Evolutionary conservation across 2,797 vertebrate genomes (phyloP), one percentile per base, ranked within the genome.

Genomic region (Rhyacichthys aspro): DNA sequence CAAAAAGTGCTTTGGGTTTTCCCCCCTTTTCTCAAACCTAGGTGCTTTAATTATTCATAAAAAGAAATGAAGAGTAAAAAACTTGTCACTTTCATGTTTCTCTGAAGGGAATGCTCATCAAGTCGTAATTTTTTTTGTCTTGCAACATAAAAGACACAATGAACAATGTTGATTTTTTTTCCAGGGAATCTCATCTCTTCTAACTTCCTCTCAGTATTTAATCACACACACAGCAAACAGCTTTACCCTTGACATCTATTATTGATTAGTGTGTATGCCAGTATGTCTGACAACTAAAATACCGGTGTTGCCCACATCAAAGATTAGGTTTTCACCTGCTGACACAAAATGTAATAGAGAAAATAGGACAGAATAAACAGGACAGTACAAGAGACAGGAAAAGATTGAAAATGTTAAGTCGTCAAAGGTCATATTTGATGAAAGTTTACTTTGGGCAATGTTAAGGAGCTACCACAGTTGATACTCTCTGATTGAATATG

Each of bases 41-140:
- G 45, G 1, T 1, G 14, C 15, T 61, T 76, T 52, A 76, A 82
- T 81, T 83, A 78, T 85, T 80, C 59, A 84, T 73, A 70, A 23
- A 65, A 64, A 76, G 23, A 66, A 63, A 75, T 23, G 11, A 62
- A 66, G 17, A 65, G 39, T 28, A 3, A 46, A 45, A 56, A 53
- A 19, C 28, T 10, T n/a, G 32, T 7, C 23, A 1, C n/a, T 32
- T 64, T 50, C 23, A 53, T 76, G 56, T 17, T 45, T 42, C 39
- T 58, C 57, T 57, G 62, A 63, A 14, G 28, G 15, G 55, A 19
- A 19, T 41, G 12, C 37, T 55, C 37, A 56, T 38, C 59, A 18
- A 44, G 62, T 67, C 15, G 11, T 55, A 33, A 43, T 33, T 38
- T 16, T 9, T 34, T 48, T 70, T 39, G 19, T 53, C 59, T 72